A percentile compares a stretch with the other conserved stretches of the same genome.
These are phyloP conservation scores for Mastacembelus armatus DNA, from an alignment of 2,797 vertebrate species.

Conservation along the genomic window DNA sequence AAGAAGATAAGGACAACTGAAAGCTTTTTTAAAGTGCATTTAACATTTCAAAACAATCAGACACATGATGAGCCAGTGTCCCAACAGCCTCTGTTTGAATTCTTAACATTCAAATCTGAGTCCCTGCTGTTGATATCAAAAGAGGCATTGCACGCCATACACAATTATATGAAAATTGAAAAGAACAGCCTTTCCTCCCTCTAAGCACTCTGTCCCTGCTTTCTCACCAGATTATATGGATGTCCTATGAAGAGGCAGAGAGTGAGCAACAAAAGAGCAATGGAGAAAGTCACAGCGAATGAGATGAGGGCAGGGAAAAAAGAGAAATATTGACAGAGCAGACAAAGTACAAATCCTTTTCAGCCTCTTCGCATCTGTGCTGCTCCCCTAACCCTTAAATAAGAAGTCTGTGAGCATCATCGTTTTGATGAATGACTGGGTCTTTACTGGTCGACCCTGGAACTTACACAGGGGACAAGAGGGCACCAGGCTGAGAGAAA, in stretches of 20 bases:
- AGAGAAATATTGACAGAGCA: conserved; percentile 50
- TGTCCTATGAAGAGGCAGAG: conserved; percentile 50
- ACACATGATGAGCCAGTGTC: conserved; percentile 26
- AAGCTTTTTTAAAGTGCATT: conserved; percentile 47
- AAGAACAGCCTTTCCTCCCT: conserved; percentile 42
- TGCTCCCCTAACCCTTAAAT: conserved; percentile 38
- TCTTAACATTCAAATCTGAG: conserved; percentile 55
- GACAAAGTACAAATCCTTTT: conserved; percentile 54
- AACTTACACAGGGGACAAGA: conserved; percentile 60
- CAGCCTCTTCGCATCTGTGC: conserved; percentile 23
- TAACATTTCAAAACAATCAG: conserved; percentile 51
- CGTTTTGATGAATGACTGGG: conserved; percentile 76
- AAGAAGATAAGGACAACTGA: conserved; percentile 25
- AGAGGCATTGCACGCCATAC: conserved; percentile 55
- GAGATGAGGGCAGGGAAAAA: conserved; percentile 29
- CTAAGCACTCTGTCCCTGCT: conserved; percentile 52
- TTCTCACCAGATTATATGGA: conserved; percentile 63
- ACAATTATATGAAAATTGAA: conserved; percentile 59
- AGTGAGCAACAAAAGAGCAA: conserved; percentile 54
- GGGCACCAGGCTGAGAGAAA: conserved; percentile 62
- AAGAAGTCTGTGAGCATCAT: conserved; percentile 61
- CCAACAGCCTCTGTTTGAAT: conserved; percentile 44
- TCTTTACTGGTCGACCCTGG: conserved; percentile 65
- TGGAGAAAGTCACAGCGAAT: conserved; percentile 48
- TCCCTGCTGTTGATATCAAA: conserved; percentile 67